Evolutionary conservation across 1,140 invertebrate species (phyloP), one percentile per base, ranked within the genome.

Genomic region (Sitobion miscanthi): DNA sequence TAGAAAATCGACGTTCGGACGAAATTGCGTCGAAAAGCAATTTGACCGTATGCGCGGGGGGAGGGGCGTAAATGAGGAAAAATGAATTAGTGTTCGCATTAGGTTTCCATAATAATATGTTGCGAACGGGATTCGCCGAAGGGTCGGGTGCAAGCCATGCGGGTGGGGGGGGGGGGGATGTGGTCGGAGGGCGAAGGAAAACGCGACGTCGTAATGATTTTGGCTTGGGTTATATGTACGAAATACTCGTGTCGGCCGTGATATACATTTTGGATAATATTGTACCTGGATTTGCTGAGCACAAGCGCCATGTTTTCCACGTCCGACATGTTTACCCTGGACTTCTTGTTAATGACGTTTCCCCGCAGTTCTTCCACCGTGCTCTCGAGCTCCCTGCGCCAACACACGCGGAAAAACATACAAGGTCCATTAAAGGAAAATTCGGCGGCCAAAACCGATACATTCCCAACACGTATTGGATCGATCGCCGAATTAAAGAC

Each of bases 291-390:
- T 95, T 97, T 97, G 95, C 97, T 98, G 35, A 99, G 96, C 93
- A 99, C 97, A 94, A 99, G 96, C 35, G 99, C 99, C 97, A 99
- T 99, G 94, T 98, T 98, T 95, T 99, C 99, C 5, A 99, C 98
- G 95, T 99, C 99, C 0, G 97, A 97, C 98, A 99, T 99, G 95
- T 99, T 99, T 23, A 99, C 98, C 69, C 98, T 96, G 86, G 98
- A 99, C 95, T 98, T 97, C 93, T 98, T 96, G 95, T 99, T 99
- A 88, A 99, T 98, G 1, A 99, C 99, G 95, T 99, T 99, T 83
- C 98, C 98, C 91, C 98, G 96, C 83, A 99, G 96, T 95, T 99
- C 98, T 95, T 99, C 99, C 6, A 99, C 99, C 11, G 98, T 98
- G 49, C 97, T 97, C 95, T 99, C 99, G 88, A 99, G 96, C 95